Percentiles rank a stretch among this genome's conserved stretches.
These are phyloP conservation scores for Lapara coniferarum DNA, from an alignment of 2,888 invertebrate genomes.

Conservation along the genomic window DNA sequence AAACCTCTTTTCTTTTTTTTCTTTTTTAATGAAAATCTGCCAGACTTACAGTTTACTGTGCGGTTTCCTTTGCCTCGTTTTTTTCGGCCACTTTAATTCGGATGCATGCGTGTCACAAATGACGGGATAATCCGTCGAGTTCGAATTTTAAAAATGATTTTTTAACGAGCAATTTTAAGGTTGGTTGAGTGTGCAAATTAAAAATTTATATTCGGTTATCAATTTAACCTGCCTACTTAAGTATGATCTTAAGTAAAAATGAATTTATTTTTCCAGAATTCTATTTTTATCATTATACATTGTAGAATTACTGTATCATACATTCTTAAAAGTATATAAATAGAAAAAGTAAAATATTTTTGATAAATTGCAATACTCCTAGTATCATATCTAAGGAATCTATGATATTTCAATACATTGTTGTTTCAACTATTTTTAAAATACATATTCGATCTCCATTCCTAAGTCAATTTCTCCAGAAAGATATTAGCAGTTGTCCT, in stretches of 20 bases:
- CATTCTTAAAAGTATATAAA: too few relatives aligned
- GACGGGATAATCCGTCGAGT: constrained; percentile 65
- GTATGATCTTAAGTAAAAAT: too few relatives aligned
- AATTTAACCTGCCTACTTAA: constrained; percentile 3
- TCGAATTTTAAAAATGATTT: constrained; percentile 35
- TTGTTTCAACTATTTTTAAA: too few relatives aligned
- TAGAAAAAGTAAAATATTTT: too few relatives aligned
- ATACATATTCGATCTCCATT: too few relatives aligned
- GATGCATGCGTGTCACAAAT: constrained; percentile 61
- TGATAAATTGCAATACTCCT: too few relatives aligned
- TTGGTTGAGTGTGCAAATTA: constrained; percentile 24
- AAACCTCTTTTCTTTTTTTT: constrained; percentile 63
- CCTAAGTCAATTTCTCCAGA: not conserved
- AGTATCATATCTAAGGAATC: too few relatives aligned
- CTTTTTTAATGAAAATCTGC: constrained; percentile 72
- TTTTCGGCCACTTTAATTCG: constrained; percentile 51
- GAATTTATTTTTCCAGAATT: too few relatives aligned
- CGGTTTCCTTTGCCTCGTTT: constrained; percentile 56
- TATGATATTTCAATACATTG: too few relatives aligned
- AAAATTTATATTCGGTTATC: constrained; percentile 9
- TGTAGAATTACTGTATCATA: too few relatives aligned
- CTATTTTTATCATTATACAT: too few relatives aligned
- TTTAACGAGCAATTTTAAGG: constrained; percentile 32
- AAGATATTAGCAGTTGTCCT: not conserved
- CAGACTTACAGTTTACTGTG: constrained; percentile 62